Evolutionary conservation across 2,888 invertebrate genomes (phyloP), one percentile per base, ranked within the genome.

Genomic region (Diaperis boleti): DNA sequence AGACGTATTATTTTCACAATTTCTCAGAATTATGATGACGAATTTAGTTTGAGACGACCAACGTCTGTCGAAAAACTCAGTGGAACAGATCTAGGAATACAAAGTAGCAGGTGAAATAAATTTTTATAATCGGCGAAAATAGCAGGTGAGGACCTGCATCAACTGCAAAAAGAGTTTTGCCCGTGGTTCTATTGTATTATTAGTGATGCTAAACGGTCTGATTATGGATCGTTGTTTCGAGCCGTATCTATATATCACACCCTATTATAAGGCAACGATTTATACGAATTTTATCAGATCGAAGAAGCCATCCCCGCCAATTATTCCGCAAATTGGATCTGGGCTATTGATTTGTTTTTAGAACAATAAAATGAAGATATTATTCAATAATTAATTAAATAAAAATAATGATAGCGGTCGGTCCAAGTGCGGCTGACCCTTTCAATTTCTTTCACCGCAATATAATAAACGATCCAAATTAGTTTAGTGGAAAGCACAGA

Each of bases 141-240:
- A 65, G 67, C 67, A 70, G 70, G 68, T 68, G 70, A 67, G 62
- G 65, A 50, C 57, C 41, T 55, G 11, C 41, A 42, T 44, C 49
- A 52, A 59, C 59, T 33, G 64, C 61, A 57, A 60, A 64, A 63
- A 65, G 63, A 69, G 64, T 67, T 70, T 66, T 54, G 71, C 71
- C 65, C 61, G 59, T 62, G 62, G 69, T 70, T 69, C 65, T 65
- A 65, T 68, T 65, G 63, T 66, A 69, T 70, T 68, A 70, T 71
- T 69, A 72, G 62, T 45, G 65, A 68, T 64, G 65, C 62, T 69
- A 70, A 70, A 68, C 59, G 64, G 66, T 63, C 64, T 69, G 68
- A 72, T 70, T 72, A 70, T 63, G 55, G 67, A 64, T 65, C 50
- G 45, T 41, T 31, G 54, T 50, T 60, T 42, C 47, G 49, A 57